Base-by-base conservation (phyloP, 2,113 vertebrate species). In the Peromyscus californicus region DNA sequence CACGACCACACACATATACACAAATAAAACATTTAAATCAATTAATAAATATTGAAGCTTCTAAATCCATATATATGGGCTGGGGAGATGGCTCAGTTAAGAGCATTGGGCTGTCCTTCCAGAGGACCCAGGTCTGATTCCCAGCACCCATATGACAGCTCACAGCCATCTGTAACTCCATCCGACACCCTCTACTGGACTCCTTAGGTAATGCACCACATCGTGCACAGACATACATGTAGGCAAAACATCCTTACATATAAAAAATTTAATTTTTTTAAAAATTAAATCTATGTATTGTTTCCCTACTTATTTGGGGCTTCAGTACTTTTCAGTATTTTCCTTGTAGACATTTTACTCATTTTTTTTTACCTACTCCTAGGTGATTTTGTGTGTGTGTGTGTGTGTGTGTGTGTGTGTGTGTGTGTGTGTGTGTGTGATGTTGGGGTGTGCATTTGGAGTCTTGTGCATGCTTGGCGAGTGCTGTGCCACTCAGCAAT, bases 301-400 rank as follows among this genome's bases (percentile, higher is more conserved):
- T 82, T 82, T 59, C 26, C 54, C 33, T n/a, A 12, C 33, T 82
- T 59, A n/a, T n/a, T 59, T n/a, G 54, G 10, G 29, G 93, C 94
- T 51, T 93, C 36, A 93, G 48, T 80, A 54, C 59, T 85, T 93
- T 15, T 72, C 22, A 54, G 1, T 65, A n/a, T 91, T 90, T 96
- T 48, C 26, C 87, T 63, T 85, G 31, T 89, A 86, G 90, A 85
- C 36, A 21, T 96, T 82, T 76, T 89, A 54, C 9, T 61, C 33
- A 84, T 95, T 90, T 95, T 93, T 93, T 51, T 54, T 54, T 54
- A 54, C 8, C 54, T 54, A 54, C 54, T 54, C 54, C 11, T 93
- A 78, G 11, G 17, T 94, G 79, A 80, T 17, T 83, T 94, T 94
- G n/a, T n/a, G n/a, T n/a, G 51, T 51, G 51, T 51, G 7, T 51